Conservation (phyloP, 1,140 invertebrate genomes). For the Holotrichia oblita region DNA sequence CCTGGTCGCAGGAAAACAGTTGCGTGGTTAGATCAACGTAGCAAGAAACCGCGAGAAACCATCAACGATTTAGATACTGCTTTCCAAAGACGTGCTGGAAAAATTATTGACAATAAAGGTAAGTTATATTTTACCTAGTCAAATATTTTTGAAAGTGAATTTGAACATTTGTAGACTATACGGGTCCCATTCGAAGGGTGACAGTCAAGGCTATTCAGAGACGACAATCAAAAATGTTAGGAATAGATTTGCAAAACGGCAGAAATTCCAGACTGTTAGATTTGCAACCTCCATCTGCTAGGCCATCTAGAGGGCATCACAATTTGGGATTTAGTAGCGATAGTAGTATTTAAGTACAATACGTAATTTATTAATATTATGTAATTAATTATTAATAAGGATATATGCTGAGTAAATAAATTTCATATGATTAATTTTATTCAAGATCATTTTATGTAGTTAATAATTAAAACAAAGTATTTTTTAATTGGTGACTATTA, state of each 20-base stretch:
- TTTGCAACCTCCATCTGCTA: neutral
- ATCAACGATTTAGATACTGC: slow-evolving; percentile 20
- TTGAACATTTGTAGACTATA: slow-evolving; percentile 22
- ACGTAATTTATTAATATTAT: neutral
- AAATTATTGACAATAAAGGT: neutral
- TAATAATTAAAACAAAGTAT: too few relatives aligned
- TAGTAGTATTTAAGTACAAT: slow-evolving; percentile 8
- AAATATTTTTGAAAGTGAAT: neutral
- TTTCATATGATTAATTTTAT: too few relatives aligned
- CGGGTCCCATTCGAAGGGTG: neutral
- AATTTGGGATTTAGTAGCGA: neutral
- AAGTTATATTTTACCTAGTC: neutral
- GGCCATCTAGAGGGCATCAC: neutral
- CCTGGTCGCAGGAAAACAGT: slow-evolving; percentile 31
- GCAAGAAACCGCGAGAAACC: neutral
- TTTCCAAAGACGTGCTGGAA: slow-evolving; percentile 4
- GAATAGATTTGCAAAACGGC: neutral
- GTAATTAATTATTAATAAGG: slow-evolving; percentile 53
- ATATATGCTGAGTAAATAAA: too few relatives aligned
- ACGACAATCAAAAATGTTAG: slow-evolving; percentile 5
- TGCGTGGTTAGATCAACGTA: slow-evolving; percentile 11
- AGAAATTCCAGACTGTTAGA: neutral
- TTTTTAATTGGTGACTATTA: too few relatives aligned
- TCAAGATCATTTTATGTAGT: too few relatives aligned
- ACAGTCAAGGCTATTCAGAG: slow-evolving; percentile 9